Conservation (phyloP, 2,113 vertebrate genomes). For the Diadophis punctatus region DNA sequence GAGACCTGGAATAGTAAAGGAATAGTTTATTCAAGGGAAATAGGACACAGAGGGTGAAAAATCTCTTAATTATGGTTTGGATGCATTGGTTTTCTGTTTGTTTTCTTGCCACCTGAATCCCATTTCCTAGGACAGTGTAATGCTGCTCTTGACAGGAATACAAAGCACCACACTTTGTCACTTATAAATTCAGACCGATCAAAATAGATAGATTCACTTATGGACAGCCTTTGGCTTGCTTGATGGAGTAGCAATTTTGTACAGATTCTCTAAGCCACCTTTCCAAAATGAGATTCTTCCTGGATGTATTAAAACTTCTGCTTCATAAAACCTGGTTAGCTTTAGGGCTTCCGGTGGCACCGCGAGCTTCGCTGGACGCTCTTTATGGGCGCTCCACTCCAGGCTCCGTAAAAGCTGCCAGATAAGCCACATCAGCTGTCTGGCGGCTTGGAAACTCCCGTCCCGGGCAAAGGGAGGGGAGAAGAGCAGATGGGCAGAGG, state of each 20-base stretch:
- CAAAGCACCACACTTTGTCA: neutral
- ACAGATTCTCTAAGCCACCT: neutral
- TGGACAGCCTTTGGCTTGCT: neutral
- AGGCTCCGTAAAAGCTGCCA: no score
- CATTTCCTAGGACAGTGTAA: neutral
- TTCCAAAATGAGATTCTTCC: neutral
- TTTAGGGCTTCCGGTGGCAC: no score
- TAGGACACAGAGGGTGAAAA: neutral
- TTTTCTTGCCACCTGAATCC: neutral
- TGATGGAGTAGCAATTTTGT: neutral
- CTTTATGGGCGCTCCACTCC: no score
- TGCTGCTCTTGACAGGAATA: neutral
- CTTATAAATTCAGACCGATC: neutral
- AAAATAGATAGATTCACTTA: neutral
- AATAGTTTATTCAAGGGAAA: neutral
- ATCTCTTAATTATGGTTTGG: neutral
- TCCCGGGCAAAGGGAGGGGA: no score
- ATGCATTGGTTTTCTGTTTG: neutral
- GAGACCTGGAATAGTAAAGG: neutral
- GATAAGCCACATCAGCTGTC: no score
- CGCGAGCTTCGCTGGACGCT: no score
- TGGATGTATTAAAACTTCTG: neutral
- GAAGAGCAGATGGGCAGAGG: no score
- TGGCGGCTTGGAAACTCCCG: no score
- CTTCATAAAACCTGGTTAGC: neutral